Base-by-base conservation (phyloP, 2,888 invertebrate genomes). In the Mimachlamys varia region DNA sequence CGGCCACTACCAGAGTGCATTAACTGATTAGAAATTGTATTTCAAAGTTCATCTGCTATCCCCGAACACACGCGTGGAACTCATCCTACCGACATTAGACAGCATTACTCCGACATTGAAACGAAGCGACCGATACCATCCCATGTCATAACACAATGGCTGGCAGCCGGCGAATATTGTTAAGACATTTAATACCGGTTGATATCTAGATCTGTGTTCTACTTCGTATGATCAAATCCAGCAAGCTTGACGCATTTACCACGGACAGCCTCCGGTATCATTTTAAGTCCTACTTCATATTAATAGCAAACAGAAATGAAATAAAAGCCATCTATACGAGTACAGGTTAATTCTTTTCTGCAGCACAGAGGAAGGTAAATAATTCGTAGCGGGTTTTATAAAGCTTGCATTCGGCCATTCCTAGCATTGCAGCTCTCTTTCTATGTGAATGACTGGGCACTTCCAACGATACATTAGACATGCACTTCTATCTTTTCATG, bases 1-100 rank as follows among this genome's bases (percentile, higher is more conserved):
- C 76, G 27, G 58, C 22, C 1, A 58, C 58, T 58, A 58, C 58
- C n/a, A 58, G 76, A 76, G 76, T 76, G 76, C 76, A 76, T 76
- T 76, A 76, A 76, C 76, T 76, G 76, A 76, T 76, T 76, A 76
- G 76, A 76, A 76, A 76, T 12, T 27, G 76, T 76, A 76, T 76
- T 76, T 76, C 76, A 76, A 76, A 76, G 76, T 76, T 76, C 76
- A 76, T 76, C 76, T 76, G 76, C 76, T 33, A 22, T 76, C 76
- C 33, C 76, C 15, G 76, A 76, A 76, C 76, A 76, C 76, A 76
- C 76, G 76, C 76, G 76, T 15, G 76, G 33, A 76, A 33, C 76
- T 76, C 76, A 76, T 76, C 76, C 76, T 33, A 76, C 13, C 76
- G 27, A 76, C 33, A 76, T 76, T 76, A 76, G 19, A 76, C 76